These are phyloP conservation scores for Hydrotaea cyrtoneurina DNA, from an alignment of 2,888 invertebrate species.

Conservation along the genomic window DNA sequence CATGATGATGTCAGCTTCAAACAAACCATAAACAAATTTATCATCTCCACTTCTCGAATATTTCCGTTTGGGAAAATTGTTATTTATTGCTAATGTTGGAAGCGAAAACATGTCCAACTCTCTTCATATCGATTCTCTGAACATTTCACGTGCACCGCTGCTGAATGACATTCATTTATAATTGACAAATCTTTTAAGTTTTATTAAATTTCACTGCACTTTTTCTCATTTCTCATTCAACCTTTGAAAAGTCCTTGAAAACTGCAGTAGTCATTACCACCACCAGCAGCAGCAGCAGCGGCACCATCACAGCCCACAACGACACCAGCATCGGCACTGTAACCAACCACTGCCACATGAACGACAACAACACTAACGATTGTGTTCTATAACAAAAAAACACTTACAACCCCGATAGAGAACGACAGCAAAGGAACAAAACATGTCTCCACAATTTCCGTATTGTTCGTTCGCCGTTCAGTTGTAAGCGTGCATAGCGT, in stretches of 20 bases:
- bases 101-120: no score
- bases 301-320: not conserved
- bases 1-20: no score
- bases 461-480: not conserved
- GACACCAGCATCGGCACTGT: not conserved
- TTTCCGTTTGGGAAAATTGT: no score
- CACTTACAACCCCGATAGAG: slow-evolving; percentile 29
- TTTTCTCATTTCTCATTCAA: slow-evolving; percentile 20
- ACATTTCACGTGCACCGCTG: not conserved
- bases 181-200: slow-evolving; percentile 4
- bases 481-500: not conserved
- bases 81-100: no score
- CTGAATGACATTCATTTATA: not conserved
- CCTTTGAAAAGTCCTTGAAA: slow-evolving; percentile 59
- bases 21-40: no score
- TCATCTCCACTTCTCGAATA: no score
- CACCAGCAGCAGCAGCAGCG: not conserved
- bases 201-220: not conserved
- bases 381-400: not conserved
- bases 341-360: not conserved
- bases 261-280: slow-evolving; percentile 47
- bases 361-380: not conserved
- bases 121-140: not conserved
- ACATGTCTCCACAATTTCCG: slow-evolving; percentile 20
- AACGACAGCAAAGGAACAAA: not conserved